Evolutionary conservation across 2,797 vertebrate genomes (phyloP).

Genomic region (Anolis apletophallus): DNA sequence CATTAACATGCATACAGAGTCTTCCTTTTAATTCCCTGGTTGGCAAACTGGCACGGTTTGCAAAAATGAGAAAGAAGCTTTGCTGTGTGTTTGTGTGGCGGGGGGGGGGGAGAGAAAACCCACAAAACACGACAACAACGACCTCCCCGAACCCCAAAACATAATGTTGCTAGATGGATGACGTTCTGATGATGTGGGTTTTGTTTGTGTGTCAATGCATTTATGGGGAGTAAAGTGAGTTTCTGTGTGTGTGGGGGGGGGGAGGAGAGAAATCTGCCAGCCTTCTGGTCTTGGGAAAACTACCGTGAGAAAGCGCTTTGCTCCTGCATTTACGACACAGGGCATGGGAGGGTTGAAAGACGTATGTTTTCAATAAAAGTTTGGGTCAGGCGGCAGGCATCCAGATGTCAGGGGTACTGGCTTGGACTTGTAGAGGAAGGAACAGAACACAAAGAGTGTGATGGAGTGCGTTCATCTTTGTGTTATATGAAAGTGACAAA

Average conservation of each 20-base stretch:
- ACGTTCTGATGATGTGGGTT: neutral
- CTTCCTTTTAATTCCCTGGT: neutral
- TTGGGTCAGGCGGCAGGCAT: neutral
- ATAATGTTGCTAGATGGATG: conserved; percentile 18
- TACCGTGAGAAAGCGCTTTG: conserved; percentile 20
- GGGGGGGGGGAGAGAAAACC: neutral
- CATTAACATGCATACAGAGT: conserved; percentile 21
- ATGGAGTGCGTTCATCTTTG: neutral
- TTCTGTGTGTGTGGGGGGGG: neutral
- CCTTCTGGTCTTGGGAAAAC: conserved; percentile 8
- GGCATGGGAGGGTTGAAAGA: neutral
- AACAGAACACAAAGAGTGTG: too few relatives aligned
- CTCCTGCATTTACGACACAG: neutral
- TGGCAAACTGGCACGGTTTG: neutral
- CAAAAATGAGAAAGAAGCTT: neutral
- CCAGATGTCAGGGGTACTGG: neutral
- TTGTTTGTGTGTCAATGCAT: neutral
- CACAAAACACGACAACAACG: too few relatives aligned
- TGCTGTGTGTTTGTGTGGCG: too few relatives aligned
- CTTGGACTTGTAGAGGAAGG: neutral
- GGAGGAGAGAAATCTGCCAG: neutral
- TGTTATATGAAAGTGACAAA: neutral
- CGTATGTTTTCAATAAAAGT: neutral
- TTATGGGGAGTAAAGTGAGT: neutral
- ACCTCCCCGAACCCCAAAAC: neutral